Percentiles rank a stretch among this genome's conserved stretches.
phyloP scores from a whole-genome alignment of 2,888 invertebrate species.

The Microplitis deprimator region DNA sequence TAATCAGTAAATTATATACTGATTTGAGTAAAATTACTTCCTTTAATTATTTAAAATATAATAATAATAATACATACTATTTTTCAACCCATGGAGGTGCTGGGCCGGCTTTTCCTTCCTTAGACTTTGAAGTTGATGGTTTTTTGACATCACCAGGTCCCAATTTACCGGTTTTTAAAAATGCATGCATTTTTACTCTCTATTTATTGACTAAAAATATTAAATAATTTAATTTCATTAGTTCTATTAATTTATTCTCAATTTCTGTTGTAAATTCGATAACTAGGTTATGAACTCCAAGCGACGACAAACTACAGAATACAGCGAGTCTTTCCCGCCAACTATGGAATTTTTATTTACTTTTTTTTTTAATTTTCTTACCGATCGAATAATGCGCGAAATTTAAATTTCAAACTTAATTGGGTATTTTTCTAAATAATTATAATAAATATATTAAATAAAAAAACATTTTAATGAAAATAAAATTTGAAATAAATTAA shows the following conservation, averaged over 20 bases:
- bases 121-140: slow-evolving; percentile 56
- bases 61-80: slow-evolving; percentile 76
- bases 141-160: slow-evolving; percentile 70
- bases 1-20: neutral
- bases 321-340: neutral
- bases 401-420: neutral
- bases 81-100: slow-evolving; percentile 88
- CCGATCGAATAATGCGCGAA: neutral
- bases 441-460: neutral
- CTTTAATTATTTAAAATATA: neutral
- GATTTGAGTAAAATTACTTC: slow-evolving; percentile 3
- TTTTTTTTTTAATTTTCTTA: neutral
- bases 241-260: neutral
- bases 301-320: neutral
- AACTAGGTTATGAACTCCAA: neutral
- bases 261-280: neutral
- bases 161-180: slow-evolving; percentile 86
- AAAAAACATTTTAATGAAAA: neutral
- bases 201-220: neutral
- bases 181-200: slow-evolving; percentile 80
- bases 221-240: neutral
- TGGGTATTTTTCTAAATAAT: neutral
- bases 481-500: too few species aligned
- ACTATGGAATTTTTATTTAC: neutral
- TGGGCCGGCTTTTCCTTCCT: slow-evolving; percentile 67